Conservation (phyloP, 2,797 vertebrate genomes). For the Ficedula albicollis region DNA sequence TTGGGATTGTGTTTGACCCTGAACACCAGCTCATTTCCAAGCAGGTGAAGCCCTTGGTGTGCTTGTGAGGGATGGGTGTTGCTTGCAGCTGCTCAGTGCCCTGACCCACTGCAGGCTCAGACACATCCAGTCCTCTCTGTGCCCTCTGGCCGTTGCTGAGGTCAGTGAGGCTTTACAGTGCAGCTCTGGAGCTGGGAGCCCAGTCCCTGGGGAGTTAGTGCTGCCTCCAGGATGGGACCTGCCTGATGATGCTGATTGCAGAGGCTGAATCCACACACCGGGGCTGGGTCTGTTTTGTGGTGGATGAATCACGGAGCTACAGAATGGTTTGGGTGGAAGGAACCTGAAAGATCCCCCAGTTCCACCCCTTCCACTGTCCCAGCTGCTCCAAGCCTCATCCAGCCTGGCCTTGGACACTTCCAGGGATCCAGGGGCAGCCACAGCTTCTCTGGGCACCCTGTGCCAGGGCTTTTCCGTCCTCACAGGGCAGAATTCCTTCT, state of each 20-base stretch:
- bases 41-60: not conserved
- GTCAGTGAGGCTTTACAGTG: not conserved
- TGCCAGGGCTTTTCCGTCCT: not conserved
- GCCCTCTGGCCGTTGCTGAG: not conserved
- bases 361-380: not conserved
- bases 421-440: not conserved
- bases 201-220: not conserved
- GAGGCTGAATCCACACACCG: not conserved
- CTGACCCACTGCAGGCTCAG: not conserved
- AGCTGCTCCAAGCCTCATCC: rapidly evolving
- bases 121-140: not conserved
- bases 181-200: not conserved
- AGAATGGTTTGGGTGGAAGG: not conserved
- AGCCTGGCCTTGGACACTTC: rapidly evolving
- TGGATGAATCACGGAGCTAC: not conserved
- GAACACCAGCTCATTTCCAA: too few species aligned
- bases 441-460: not conserved
- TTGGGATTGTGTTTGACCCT: not conserved
- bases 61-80: not conserved
- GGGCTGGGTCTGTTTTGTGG: not conserved
- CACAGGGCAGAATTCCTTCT: rapidly evolving
- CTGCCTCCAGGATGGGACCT: not conserved
- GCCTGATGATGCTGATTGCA: not conserved
- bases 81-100: not conserved
- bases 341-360: not conserved